These are phyloP conservation scores for Rhadina sibilatrix DNA, from an alignment of 2,113 vertebrate species.

Conservation along the genomic window DNA sequence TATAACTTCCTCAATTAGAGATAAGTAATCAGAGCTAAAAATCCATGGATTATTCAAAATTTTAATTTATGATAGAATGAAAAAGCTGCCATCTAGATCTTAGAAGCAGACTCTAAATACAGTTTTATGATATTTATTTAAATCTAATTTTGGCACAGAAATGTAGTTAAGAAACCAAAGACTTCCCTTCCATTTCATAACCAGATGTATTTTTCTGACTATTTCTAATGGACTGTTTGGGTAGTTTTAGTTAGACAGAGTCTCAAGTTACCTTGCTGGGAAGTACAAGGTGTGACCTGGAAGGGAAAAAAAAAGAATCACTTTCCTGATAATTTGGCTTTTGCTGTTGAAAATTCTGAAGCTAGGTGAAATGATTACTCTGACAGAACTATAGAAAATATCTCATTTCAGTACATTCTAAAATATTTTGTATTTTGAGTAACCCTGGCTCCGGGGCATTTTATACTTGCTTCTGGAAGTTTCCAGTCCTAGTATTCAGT, in stretches of 20 bases:
- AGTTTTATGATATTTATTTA: neutral
- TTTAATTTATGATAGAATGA: neutral
- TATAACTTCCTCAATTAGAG: neutral
- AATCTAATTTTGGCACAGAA: neutral
- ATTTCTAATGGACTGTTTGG: neutral
- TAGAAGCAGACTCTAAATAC: neutral
- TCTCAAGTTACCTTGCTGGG: neutral
- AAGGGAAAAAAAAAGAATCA: neutral
- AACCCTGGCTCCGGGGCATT: constrained; percentile 5
- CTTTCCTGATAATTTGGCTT: neutral
- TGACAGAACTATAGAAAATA: constrained; percentile 28
- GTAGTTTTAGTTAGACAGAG: neutral
- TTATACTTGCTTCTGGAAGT: constrained; percentile 36
- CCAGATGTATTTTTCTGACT: neutral
- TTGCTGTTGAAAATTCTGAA: constrained; percentile 24
- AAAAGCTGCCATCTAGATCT: neutral
- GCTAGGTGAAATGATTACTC: constrained; percentile 48
- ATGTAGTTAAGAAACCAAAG: neutral
- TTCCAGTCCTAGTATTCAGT: constrained; percentile 23
- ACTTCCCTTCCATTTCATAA: neutral
- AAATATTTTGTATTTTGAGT: constrained; percentile 41
- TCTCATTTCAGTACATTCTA: constrained; percentile 21
- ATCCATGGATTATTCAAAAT: neutral
- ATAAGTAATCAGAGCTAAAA: neutral
- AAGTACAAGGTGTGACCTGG: neutral